A percentile compares a stretch with the other conserved stretches of the same genome.
phyloP scores from a whole-genome alignment of 1,140 invertebrate genomes.

The Dermatophagoides farinae region DNA sequence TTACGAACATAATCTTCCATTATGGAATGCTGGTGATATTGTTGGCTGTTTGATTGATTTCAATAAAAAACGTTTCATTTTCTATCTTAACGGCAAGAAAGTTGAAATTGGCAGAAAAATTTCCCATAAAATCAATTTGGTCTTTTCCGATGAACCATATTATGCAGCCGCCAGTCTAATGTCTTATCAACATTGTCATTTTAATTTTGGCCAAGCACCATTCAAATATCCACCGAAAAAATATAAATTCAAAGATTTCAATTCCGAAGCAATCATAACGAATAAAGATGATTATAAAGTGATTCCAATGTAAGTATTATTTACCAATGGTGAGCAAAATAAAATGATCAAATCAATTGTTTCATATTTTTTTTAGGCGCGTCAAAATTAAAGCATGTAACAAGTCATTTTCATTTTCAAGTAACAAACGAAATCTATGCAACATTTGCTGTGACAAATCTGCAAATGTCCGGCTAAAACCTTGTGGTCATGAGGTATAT shows the following conservation, averaged over 20 bases:
- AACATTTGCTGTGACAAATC: conserved; percentile 1
- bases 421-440: neutral
- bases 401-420: neutral
- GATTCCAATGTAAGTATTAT: conserved; percentile 30
- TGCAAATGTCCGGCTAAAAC: conserved; percentile 8
- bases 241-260: conserved; percentile 46
- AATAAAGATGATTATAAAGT: conserved; percentile 44
- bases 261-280: conserved; percentile 46
- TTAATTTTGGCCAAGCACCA: conserved; percentile 68
- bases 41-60: conserved; percentile 62
- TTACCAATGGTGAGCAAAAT: neutral
- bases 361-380: conserved; percentile 33
- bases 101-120: conserved; percentile 46
- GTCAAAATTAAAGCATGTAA: conserved; percentile 45
- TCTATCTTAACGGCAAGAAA: conserved; percentile 58
- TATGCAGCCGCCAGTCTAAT: conserved; percentile 86
- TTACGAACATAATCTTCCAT: conserved; percentile 37
- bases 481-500: conserved; percentile 5
- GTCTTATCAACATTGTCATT: conserved; percentile 81
- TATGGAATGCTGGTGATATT: conserved; percentile 63
- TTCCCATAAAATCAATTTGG: conserved; percentile 40
- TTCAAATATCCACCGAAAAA: conserved; percentile 55
- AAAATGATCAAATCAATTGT: conserved; percentile 9
- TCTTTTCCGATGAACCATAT: conserved; percentile 45
- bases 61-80: conserved; percentile 45